Percentiles rank a stretch among this genome's conserved stretches.
phyloP scores from a whole-genome alignment of 2,797 vertebrate species.

The Enteromius mattozi region DNA sequence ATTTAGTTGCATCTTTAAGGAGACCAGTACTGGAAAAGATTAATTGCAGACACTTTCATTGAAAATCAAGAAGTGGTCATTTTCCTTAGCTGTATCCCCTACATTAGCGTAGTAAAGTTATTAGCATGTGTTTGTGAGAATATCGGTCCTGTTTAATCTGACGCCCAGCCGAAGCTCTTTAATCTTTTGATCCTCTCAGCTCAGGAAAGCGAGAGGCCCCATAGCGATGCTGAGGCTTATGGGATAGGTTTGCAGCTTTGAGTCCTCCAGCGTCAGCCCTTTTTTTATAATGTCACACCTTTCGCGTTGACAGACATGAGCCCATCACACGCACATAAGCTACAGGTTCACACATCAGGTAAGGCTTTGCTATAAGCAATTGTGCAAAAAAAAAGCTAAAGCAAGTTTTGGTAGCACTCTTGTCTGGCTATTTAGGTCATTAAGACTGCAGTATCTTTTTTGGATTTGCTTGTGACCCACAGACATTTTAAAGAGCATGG shows the following conservation, averaged over 20 bases:
- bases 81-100: constrained; percentile 1
- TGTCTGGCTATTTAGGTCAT: constrained; percentile 76
- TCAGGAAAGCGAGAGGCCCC: constrained; percentile 70
- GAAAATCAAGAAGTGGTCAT: neutral
- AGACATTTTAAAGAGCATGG: constrained; percentile 14
- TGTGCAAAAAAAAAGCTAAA: neutral
- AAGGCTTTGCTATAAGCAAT: neutral
- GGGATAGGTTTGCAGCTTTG: constrained; percentile 50
- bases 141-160: constrained; percentile 73
- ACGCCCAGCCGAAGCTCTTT: constrained; percentile 66
- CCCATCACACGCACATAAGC: constrained; percentile 18
- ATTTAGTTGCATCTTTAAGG: neutral
- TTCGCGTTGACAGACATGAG: constrained; percentile 15
- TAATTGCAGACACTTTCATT: neutral
- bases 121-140: constrained; percentile 51
- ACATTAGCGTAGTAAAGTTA: constrained; percentile 41
- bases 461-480: constrained; percentile 63
- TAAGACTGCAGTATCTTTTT: constrained; percentile 77
- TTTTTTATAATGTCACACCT: constrained; percentile 38
- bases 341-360: neutral
- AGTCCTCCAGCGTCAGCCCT: constrained; percentile 50
- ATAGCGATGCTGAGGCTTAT: constrained; percentile 56
- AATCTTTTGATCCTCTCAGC: constrained; percentile 76
- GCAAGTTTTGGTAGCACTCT: constrained; percentile 52
- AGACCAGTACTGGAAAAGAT: neutral